phyloP scores from a whole-genome alignment of 2,888 invertebrate genomes.

The Dyspetes luteomarginatus region DNA sequence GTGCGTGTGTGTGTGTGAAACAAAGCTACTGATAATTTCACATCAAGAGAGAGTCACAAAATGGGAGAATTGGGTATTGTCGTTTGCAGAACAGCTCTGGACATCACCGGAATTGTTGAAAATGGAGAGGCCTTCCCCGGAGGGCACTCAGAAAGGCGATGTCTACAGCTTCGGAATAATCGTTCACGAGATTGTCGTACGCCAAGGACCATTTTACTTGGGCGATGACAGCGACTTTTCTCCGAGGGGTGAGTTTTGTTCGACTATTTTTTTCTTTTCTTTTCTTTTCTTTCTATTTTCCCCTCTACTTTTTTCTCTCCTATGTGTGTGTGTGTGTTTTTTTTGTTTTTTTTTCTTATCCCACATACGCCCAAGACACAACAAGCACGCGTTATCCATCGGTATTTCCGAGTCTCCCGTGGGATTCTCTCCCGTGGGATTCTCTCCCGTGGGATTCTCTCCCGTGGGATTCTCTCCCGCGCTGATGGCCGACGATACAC shows the following conservation, averaged over 20 bases:
- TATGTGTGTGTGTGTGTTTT: background rate
- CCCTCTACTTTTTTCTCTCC: conserved; percentile 14
- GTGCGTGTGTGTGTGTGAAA: no score
- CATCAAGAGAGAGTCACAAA: no score
- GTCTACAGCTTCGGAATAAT: conserved; percentile 98
- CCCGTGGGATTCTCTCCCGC: background rate
- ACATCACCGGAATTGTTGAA: conserved; percentile 95
- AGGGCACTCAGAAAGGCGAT: conserved; percentile 95
- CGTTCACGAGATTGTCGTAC: conserved; percentile 95
- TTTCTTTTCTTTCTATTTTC: background rate
- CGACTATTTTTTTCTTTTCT: no score
- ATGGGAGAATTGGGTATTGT: conserved; percentile 52
- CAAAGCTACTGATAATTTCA: no score
- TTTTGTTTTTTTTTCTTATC: background rate
- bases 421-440: background rate
- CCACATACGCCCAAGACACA: background rate
- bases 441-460: background rate
- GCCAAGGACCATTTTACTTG: conserved; percentile 95
- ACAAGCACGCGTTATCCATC: background rate
- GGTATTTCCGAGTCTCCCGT: background rate
- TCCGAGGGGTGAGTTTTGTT: conserved; percentile 91
- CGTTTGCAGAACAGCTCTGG: conserved; percentile 91
- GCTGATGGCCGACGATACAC: no score
- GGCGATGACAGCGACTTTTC: conserved; percentile 86
- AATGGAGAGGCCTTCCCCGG: conserved; percentile 85